Evolutionary conservation across 2,113 vertebrate genomes (phyloP).

Genomic region (Poicephalus gulielmi): DNA sequence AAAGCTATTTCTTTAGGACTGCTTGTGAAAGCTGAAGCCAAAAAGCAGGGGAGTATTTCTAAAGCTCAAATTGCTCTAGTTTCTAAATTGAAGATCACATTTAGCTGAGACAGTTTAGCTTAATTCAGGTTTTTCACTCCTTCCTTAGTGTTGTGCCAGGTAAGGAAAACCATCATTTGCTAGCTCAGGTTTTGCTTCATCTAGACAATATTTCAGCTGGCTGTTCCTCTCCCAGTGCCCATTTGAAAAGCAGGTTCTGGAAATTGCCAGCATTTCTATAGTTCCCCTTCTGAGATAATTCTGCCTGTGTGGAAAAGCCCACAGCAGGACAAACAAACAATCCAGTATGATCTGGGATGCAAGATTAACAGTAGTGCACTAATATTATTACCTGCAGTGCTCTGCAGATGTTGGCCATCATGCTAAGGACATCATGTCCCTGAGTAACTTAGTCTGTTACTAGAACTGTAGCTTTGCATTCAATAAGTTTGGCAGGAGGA

Average conservation of each 20-base stretch:
- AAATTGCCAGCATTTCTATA: neutral
- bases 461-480: constrained; percentile 72
- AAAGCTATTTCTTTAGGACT: neutral
- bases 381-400: neutral
- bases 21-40: neutral
- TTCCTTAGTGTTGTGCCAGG: neutral
- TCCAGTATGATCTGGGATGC: neutral
- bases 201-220: neutral
- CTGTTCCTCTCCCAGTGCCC: neutral
- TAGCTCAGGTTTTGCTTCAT: neutral
- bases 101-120: neutral
- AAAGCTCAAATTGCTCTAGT: neutral
- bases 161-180: neutral
- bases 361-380: neutral
- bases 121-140: neutral
- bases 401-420: constrained; percentile 79
- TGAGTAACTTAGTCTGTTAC: constrained; percentile 81
- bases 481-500: constrained; percentile 72
- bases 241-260: neutral
- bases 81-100: neutral
- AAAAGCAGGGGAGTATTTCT: neutral
- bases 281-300: neutral
- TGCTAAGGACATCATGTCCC: constrained; percentile 78
- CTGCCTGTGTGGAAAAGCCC: neutral
- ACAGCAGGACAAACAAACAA: neutral